Conservation (phyloP, 1,140 invertebrate genomes). For the Glomeris maerens region DNA sequence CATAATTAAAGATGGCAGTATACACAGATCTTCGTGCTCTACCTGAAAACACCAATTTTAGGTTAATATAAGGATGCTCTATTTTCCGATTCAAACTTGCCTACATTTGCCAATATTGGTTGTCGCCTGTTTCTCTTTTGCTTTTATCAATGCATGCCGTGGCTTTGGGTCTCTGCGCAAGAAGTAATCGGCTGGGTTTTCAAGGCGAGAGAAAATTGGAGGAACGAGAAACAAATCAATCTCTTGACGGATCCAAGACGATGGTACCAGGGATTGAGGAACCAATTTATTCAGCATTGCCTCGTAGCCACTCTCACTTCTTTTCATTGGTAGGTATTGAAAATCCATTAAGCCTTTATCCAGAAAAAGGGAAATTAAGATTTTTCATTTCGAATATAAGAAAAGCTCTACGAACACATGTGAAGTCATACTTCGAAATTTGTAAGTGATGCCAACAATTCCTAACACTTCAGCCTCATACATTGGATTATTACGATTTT, state of each 20-base stretch:
- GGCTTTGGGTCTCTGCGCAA: constrained; percentile 32
- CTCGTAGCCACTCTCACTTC: constrained; percentile 43
- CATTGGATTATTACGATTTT: constrained; percentile 19
- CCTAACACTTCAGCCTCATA: constrained; percentile 46
- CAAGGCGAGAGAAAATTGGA: constrained; percentile 57
- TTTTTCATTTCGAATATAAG: constrained; percentile 15
- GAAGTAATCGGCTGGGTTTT: constrained; percentile 36
- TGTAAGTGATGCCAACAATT: constrained; percentile 48
- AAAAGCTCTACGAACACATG: constrained; percentile 16
- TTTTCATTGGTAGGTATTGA: constrained; percentile 65
- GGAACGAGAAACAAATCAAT: constrained; percentile 56
- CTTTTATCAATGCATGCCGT: constrained; percentile 8
- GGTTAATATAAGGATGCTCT: too few species aligned
- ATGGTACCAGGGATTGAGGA: constrained; percentile 19
- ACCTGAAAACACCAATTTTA: too few species aligned
- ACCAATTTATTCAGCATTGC: constrained; percentile 42
- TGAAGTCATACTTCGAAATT: constrained; percentile 50
- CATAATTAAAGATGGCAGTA: too few species aligned
- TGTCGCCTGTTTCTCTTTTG: too few species aligned
- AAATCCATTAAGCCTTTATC: constrained; percentile 67
- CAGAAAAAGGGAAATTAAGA: too few species aligned
- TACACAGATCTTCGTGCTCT: too few species aligned
- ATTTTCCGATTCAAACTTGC: too few species aligned
- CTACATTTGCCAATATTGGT: too few species aligned
- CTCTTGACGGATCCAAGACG: constrained; percentile 32